These are phyloP conservation scores for Brachyrhaphis roseni DNA, from an alignment of 2,797 vertebrate genomes.

Conservation along the genomic window DNA sequence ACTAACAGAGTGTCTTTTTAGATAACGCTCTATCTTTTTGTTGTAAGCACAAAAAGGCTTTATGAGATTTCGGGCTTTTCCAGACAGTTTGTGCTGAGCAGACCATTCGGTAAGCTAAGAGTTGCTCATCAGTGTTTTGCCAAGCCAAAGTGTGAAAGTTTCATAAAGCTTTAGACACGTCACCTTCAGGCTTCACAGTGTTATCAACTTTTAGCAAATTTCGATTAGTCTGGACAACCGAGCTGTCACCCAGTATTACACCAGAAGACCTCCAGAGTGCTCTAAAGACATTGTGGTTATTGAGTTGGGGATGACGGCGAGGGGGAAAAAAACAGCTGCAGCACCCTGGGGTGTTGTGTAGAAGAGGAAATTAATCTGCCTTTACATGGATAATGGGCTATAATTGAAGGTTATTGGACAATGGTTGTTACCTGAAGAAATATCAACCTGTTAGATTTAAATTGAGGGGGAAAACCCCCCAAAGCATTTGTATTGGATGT, in stretches of 20 bases:
- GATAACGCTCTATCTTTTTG: neutral
- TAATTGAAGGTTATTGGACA: constrained; percentile 28
- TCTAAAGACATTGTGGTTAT: constrained; percentile 56
- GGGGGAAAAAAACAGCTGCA: constrained; percentile 20
- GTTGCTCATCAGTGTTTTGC: constrained; percentile 38
- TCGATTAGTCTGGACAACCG: constrained; percentile 46
- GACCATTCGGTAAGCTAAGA: constrained; percentile 18
- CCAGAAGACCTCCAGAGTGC: constrained; percentile 38
- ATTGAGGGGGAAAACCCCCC: neutral
- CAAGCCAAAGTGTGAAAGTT: constrained; percentile 37
- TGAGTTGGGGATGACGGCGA: constrained; percentile 41
- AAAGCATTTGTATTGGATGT: neutral
- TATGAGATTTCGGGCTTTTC: constrained; percentile 2
- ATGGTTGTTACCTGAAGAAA: constrained; percentile 18
- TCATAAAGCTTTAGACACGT: constrained; percentile 37
- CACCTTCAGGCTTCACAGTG: constrained; percentile 45
- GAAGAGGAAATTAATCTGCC: constrained; percentile 29
- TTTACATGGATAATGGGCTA: constrained; percentile 34
- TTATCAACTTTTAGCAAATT: constrained; percentile 59
- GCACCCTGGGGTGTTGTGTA: constrained; percentile 40
- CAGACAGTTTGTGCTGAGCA: neutral
- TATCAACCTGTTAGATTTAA: constrained; percentile 12
- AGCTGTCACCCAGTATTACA: constrained; percentile 50
- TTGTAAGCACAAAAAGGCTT: constrained; percentile 1
- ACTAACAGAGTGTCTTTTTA: neutral